A percentile compares a stretch with the other conserved stretches of the same genome.
phyloP scores from a whole-genome alignment of 2,113 vertebrate genomes.

The Ochotona curzoniae region DNA sequence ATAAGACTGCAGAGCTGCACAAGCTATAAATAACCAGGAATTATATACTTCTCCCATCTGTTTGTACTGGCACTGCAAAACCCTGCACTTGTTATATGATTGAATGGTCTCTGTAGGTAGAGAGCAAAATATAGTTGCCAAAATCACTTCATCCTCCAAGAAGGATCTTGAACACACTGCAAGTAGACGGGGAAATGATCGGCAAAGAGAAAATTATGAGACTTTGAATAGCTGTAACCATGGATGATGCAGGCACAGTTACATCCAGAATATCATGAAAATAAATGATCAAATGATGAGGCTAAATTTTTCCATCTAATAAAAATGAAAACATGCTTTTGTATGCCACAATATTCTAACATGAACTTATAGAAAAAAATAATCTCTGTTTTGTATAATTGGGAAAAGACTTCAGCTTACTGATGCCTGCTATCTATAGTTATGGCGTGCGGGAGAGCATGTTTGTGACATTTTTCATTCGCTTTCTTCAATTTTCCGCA shows the following conservation, averaged over 20 bases:
- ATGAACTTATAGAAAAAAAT: background rate
- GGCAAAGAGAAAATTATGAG: background rate
- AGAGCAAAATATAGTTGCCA: conserved; percentile 38
- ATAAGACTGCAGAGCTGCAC: conserved; percentile 35
- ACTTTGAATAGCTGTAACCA: background rate
- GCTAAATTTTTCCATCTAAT: conserved; percentile 1
- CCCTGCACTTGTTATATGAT: conserved; percentile 51
- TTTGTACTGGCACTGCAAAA: conserved; percentile 48
- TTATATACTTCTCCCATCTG: conserved; percentile 53
- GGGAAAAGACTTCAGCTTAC: background rate
- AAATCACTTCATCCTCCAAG: conserved; percentile 34
- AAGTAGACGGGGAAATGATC: background rate
- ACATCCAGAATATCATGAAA: background rate
- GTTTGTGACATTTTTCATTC: background rate
- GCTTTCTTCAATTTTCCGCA: background rate
- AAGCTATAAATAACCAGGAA: conserved; percentile 68
- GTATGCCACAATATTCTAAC: background rate
- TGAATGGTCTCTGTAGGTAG: conserved; percentile 52
- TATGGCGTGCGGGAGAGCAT: background rate
- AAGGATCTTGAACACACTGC: background rate
- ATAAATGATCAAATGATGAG: background rate
- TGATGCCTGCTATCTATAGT: background rate
- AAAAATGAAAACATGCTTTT: background rate
- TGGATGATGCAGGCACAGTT: background rate
- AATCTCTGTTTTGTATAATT: background rate